Evolutionary conservation across 2,888 invertebrate species (phyloP), one percentile per base, ranked within the genome.

Genomic region (Chirona hameri): DNA sequence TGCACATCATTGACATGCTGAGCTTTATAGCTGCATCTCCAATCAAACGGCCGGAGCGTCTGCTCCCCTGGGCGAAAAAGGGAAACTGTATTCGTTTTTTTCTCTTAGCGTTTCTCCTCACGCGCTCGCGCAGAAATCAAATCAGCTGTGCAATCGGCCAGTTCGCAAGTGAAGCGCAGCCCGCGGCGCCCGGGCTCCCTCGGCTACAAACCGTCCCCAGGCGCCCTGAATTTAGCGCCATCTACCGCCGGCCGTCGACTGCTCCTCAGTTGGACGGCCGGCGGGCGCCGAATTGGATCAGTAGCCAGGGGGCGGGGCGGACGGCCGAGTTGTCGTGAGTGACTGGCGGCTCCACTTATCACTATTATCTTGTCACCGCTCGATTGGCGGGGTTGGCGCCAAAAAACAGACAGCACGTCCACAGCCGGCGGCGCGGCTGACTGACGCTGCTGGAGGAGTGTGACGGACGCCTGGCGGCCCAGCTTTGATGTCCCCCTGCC

Each of bases 361-460:
- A 72, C 72, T 31, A 72, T 72, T 72, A 72, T 31, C 72, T 31
- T 31, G 72, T 72, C 72, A 72, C 31, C 72, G 18, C 72, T 72
- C 10, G 72, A 72, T 72, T 72, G 31, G 72, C 18, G 72, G 72
- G 29, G 72, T 72, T 29, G 14, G 72, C 72, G 18, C 31, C 72
- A 31, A 72, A 72, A 72, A 72, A 72, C 72, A 27, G 31, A 31
- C 72, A 31, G 15, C 72, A 27, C 72, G 72, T 31, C 60, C 39
- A 39, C 3, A 12, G 60, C 60, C 3, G 60, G 60, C 60, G 60
- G 24, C 18, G 18, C 60, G 29, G 69, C 69, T 29, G 69, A 29
- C 24, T 27, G 14, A 27, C 1, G 10, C 29, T 0, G 27, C 69
- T 29, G 27, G 12, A 14, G 27, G 21, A 14, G 24, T 9, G 60